Evolutionary conservation across 1,140 invertebrate species (phyloP).

Genomic region (Plodia interpunctella): DNA sequence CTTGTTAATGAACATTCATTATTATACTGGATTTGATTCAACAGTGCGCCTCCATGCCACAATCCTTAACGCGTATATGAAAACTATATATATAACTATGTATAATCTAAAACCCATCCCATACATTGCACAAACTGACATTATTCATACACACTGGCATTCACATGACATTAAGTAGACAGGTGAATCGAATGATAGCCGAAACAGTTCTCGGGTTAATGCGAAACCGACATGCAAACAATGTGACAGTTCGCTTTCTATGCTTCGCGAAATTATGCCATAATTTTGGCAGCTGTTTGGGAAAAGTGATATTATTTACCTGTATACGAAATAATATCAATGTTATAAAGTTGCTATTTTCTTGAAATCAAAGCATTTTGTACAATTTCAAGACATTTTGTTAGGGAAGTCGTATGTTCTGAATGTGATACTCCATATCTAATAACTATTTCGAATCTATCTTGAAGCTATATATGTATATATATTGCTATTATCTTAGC

Average conservation of each 20-base stretch:
- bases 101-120: slow-evolving; percentile 1
- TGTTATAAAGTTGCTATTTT: too few relatives aligned
- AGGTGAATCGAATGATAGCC: slow-evolving; percentile 43
- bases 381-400: not conserved
- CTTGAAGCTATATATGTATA: too few relatives aligned
- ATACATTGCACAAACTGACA: slow-evolving; percentile 21
- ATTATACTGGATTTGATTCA: too few relatives aligned
- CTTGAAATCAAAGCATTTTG: not conserved
- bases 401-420: too few relatives aligned
- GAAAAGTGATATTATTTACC: not conserved
- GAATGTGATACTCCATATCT: too few relatives aligned
- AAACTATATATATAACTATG: too few relatives aligned
- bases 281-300: not conserved
- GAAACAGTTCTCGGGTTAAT: slow-evolving; percentile 28
- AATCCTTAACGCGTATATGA: too few relatives aligned
- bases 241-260: slow-evolving; percentile 47
- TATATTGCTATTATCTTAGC: too few relatives aligned
- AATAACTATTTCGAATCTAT: too few relatives aligned
- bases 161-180: slow-evolving; percentile 49
- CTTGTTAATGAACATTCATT: too few relatives aligned
- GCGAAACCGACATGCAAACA: slow-evolving; percentile 32
- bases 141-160: slow-evolving; percentile 27
- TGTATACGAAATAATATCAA: not conserved
- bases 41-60: too few relatives aligned
- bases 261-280: slow-evolving; percentile 22